These are phyloP conservation scores for Ips typographus DNA, from an alignment of 1,140 invertebrate species.

Conservation along the genomic window DNA sequence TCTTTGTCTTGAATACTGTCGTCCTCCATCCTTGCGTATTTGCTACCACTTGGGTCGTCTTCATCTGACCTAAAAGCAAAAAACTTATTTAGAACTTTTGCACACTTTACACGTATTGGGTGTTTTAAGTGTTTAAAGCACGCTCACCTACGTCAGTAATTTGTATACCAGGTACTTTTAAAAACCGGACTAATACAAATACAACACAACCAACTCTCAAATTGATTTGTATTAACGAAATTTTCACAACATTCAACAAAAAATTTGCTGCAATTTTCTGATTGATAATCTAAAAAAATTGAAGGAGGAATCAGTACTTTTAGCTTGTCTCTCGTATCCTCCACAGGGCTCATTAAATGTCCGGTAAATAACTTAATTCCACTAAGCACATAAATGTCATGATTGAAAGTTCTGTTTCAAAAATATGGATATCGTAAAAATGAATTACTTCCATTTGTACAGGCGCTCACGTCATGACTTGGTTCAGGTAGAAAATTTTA, in stretches of 20 bases:
- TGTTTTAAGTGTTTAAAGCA: slow-evolving; percentile 18
- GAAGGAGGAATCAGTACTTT: neutral
- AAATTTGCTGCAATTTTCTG: too few species aligned
- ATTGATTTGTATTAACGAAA: too few species aligned
- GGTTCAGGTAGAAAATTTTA: slow-evolving; percentile 32
- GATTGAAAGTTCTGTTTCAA: slow-evolving; percentile 29
- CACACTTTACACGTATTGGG: slow-evolving; percentile 12
- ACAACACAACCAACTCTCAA: neutral
- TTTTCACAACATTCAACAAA: too few species aligned
- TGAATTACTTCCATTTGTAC: slow-evolving; percentile 29
- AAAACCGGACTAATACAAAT: neutral
- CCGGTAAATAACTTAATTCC: slow-evolving; percentile 28
- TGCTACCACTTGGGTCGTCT: slow-evolving; percentile 77
- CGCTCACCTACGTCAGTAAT: slow-evolving; percentile 8
- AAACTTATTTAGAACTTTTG: slow-evolving; percentile 11
- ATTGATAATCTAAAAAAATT: too few species aligned
- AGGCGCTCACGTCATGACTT: slow-evolving; percentile 26
- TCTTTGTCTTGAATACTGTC: slow-evolving; percentile 94
- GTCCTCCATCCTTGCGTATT: slow-evolving; percentile 87
- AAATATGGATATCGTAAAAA: slow-evolving; percentile 35
- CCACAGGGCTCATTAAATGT: slow-evolving; percentile 19
- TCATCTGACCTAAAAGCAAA: slow-evolving; percentile 70
- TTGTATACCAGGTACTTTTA: slow-evolving; percentile 6
- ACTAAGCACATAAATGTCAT: slow-evolving; percentile 26
- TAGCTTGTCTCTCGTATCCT: slow-evolving; percentile 5